Conservation (phyloP, 2,797 vertebrate genomes). For the Sebastes taczanowskii region DNA sequence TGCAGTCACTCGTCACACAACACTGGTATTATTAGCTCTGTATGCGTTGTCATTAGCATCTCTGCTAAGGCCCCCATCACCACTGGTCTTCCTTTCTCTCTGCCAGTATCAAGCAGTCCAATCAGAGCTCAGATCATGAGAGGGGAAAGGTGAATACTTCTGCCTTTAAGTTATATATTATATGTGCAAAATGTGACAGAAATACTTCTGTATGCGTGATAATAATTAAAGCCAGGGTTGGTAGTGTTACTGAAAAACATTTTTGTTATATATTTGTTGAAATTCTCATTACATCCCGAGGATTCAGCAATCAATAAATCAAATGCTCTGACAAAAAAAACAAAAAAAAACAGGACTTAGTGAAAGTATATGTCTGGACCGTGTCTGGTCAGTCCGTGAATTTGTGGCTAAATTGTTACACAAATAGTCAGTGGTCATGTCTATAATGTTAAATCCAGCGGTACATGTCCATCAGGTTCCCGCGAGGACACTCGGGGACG, state of each 20-base stretch:
- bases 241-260: not conserved
- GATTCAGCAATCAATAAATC: too few species aligned
- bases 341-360: too few species aligned
- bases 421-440: too few species aligned
- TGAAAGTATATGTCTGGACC: too few species aligned
- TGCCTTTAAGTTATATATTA: not conserved
- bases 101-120: slow-evolving; percentile 67
- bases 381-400: accelerated
- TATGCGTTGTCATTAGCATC: slow-evolving; percentile 53
- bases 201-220: not conserved
- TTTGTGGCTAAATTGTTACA: too few species aligned
- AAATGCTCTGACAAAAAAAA: too few species aligned
- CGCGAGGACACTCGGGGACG: accelerated
- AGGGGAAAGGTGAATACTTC: not conserved
- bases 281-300: not conserved
- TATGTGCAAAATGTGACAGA: not conserved
- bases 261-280: not conserved
- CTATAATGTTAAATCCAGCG: too few species aligned
- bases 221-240: not conserved
- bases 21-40: slow-evolving; percentile 51
- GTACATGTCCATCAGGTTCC: too few species aligned
- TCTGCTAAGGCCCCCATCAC: slow-evolving; percentile 24
- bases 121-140: slow-evolving; percentile 63
- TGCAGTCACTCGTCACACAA: slow-evolving; percentile 34
- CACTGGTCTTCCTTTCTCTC: slow-evolving; percentile 73